These are phyloP conservation scores for Isurus oxyrinchus DNA, from an alignment of 2,113 vertebrate species.

Conservation along the genomic window DNA sequence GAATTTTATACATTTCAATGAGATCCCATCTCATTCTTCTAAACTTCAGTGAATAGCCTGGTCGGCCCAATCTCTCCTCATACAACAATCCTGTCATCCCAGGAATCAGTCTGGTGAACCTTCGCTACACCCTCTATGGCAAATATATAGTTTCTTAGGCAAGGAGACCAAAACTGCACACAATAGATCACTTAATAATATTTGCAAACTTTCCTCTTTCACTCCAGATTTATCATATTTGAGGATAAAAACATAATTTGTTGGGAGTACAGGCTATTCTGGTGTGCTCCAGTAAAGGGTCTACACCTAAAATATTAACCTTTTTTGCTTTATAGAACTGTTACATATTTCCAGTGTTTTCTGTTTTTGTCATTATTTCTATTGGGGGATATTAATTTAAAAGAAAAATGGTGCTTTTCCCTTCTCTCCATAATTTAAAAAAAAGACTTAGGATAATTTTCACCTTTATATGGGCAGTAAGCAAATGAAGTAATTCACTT, in stretches of 20 bases:
- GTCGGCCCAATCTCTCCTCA: no score
- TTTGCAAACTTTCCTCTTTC: background rate
- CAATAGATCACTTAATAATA: background rate
- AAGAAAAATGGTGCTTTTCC: background rate
- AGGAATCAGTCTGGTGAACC: no score
- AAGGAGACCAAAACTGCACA: no score
- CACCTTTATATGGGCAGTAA: background rate
- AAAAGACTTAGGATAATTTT: background rate
- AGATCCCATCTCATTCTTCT: no score
- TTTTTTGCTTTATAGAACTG: no score
- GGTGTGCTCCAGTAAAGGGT: background rate
- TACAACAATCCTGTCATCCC: no score
- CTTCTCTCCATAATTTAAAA: background rate
- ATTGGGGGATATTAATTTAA: background rate
- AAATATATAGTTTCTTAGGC: no score
- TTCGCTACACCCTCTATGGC: no score
- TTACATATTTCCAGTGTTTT: background rate
- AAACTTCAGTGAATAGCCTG: no score
- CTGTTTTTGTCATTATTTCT: background rate
- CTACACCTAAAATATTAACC: background rate
- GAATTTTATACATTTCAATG: no score
- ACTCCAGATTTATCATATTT: background rate
- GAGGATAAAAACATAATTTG: background rate
- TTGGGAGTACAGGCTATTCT: background rate
- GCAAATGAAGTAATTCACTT: background rate